Percentiles rank a stretch among this genome's conserved stretches.
Conservation (phyloP, 2,113 vertebrate genomes). For the Xyrauchen texanus region DNA sequence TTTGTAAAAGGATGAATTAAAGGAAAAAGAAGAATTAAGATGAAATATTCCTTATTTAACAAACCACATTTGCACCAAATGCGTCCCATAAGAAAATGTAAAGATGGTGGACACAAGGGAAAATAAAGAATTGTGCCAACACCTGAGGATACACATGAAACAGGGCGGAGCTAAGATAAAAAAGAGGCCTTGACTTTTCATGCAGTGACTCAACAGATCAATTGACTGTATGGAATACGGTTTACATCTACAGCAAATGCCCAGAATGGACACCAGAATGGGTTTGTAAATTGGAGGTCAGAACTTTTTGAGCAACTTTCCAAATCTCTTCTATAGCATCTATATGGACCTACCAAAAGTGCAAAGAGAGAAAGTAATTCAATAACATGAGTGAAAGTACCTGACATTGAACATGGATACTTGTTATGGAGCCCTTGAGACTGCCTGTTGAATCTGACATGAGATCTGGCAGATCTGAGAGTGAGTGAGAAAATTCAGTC, state of each 20-base stretch:
- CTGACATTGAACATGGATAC: neutral
- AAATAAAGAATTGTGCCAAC: too few relatives aligned
- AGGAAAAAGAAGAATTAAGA: neutral
- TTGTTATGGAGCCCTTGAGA: neutral
- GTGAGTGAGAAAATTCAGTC: constrained; percentile 32
- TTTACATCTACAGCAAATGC: neutral
- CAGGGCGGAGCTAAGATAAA: constrained; percentile 17
- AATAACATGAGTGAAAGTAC: too few relatives aligned
- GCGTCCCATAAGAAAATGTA: neutral
- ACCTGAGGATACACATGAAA: neutral
- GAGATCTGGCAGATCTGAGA: neutral
- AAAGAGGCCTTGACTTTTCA: constrained; percentile 21
- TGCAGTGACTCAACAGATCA: constrained; percentile 37
- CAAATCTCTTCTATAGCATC: too few relatives aligned
- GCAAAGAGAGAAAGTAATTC: neutral
- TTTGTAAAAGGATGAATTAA: neutral
- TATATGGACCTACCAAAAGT: neutral
- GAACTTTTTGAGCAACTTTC: too few relatives aligned
- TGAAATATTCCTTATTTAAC: neutral
- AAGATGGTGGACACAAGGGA: constrained; percentile 13
- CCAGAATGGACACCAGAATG: neutral
- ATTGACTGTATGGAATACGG: neutral
- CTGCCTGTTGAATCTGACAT: constrained; percentile 17
- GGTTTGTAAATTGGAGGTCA: too few relatives aligned
- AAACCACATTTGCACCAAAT: neutral